Conservation (phyloP, 2,113 vertebrate genomes). For the Poeciliopsis prolifica region DNA sequence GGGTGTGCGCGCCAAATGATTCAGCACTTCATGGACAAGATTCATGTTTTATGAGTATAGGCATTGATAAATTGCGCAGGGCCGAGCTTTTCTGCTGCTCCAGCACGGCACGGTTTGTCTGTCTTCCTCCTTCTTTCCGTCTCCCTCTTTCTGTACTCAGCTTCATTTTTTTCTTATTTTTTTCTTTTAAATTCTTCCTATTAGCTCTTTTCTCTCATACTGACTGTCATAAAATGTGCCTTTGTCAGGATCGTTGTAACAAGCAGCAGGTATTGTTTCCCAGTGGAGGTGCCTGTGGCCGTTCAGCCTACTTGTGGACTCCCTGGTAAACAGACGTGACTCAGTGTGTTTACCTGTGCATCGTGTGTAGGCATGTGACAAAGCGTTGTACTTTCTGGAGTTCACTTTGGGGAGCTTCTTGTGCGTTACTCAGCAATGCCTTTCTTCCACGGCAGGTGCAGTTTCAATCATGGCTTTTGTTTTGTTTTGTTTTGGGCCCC, state of each 20-base stretch:
- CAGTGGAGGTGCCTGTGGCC: conserved; percentile 5
- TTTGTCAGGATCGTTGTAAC: conserved; percentile 19
- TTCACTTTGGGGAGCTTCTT: conserved; percentile 64
- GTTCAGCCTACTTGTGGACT: conserved; percentile 23
- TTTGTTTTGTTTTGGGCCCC: neutral
- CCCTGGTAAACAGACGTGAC: conserved; percentile 17
- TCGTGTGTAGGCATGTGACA: conserved; percentile 61
- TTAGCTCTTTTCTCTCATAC: conserved; percentile 6
- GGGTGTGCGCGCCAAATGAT: conserved; percentile 60
- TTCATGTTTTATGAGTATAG: conserved; percentile 77
- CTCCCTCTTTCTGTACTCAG: neutral
- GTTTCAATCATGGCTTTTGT: conserved; percentile 37
- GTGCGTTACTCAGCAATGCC: conserved; percentile 77
- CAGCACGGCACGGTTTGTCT: conserved; percentile 29
- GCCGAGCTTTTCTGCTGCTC: conserved; percentile 51
- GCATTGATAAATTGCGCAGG: conserved; percentile 63
- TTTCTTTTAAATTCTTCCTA: neutral
- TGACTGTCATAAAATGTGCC: conserved; percentile 24
- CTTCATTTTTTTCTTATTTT: neutral
- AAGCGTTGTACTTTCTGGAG: conserved; percentile 55
- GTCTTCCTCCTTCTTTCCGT: conserved; percentile 6
- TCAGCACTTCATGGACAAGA: conserved; percentile 70
- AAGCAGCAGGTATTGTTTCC: neutral
- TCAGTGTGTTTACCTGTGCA: conserved; percentile 64
- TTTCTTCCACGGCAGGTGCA: conserved; percentile 51